phyloP scores from a whole-genome alignment of 2,797 vertebrate species.

The Hemibagrus guttatus region DNA sequence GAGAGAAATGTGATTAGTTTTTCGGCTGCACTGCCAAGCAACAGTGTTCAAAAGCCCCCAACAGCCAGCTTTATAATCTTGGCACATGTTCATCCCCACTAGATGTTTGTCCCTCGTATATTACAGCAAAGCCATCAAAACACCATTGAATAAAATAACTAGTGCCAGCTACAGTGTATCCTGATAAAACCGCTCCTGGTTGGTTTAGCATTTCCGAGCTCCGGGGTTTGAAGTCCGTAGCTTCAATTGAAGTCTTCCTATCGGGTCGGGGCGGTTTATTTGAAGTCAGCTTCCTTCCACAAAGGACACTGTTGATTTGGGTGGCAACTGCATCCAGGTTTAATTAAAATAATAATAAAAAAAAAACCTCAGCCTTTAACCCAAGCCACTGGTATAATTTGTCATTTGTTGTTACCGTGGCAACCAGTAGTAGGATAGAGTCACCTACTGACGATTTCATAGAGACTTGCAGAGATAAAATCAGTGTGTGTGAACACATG shows the following conservation, averaged over 20 bases:
- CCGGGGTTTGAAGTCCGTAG: constrained; percentile 3
- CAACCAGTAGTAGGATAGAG: no score
- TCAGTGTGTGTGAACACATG: no score
- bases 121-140: constrained; percentile 30
- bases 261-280: neutral
- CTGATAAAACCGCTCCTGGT: constrained; percentile 20
- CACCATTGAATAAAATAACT: neutral
- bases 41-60: constrained; percentile 15
- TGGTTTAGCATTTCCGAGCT: constrained; percentile 4
- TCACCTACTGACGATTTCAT: no score
- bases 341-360: constrained; percentile 20
- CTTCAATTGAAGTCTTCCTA: constrained; percentile 7
- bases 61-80: constrained; percentile 27
- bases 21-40: constrained; percentile 19
- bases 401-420: neutral
- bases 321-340: neutral
- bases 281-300: neutral
- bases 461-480: no score
- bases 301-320: neutral
- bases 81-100: constrained; percentile 33
- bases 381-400: constrained; percentile 37
- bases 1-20: constrained; percentile 23
- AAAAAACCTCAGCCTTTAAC: constrained; percentile 11
- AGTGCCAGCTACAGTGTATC: neutral
- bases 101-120: constrained; percentile 33